Evolutionary conservation across 2,797 vertebrate genomes (phyloP).

Genomic region (Takifugu ocellatus): DNA sequence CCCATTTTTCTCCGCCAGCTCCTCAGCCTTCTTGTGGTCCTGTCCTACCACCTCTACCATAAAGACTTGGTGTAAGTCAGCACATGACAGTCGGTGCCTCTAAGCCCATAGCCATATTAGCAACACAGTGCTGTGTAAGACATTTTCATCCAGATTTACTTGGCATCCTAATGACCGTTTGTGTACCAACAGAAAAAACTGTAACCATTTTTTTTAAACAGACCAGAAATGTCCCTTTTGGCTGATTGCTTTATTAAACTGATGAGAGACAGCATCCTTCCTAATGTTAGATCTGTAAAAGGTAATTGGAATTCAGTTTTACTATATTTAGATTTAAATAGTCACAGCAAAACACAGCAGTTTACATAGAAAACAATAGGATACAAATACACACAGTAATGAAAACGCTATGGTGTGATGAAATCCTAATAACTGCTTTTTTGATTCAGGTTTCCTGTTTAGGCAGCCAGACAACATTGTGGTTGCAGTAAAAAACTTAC

Average conservation of each 20-base stretch:
- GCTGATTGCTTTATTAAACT: conserved; percentile 81
- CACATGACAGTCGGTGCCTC: not conserved
- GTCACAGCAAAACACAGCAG: not conserved
- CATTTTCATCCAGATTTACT: not conserved
- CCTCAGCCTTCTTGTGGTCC: conserved; percentile 77
- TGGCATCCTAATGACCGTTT: not conserved
- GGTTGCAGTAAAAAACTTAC: conserved; percentile 61
- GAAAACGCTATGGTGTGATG: not conserved
- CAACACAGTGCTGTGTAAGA: not conserved
- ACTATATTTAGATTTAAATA: not conserved
- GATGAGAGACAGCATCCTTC: conserved; percentile 81
- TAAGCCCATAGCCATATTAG: not conserved
- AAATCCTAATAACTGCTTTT: not conserved
- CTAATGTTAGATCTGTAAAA: conserved; percentile 79
- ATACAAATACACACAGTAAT: too few relatives aligned
- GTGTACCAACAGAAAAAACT: not conserved
- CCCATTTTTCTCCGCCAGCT: conserved; percentile 76
- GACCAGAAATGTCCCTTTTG: conserved; percentile 69
- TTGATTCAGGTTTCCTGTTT: conserved; percentile 73
- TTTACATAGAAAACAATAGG: too few relatives aligned
- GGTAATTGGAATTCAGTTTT: conserved; percentile 61
- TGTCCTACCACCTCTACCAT: conserved; percentile 81
- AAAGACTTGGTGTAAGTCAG: conserved; percentile 76
- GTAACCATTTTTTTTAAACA: conserved; percentile 40
- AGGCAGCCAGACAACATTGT: conserved; percentile 42